These are phyloP conservation scores for Neodiprion virginianus DNA, from an alignment of 1,140 invertebrate genomes.

Conservation along the genomic window DNA sequence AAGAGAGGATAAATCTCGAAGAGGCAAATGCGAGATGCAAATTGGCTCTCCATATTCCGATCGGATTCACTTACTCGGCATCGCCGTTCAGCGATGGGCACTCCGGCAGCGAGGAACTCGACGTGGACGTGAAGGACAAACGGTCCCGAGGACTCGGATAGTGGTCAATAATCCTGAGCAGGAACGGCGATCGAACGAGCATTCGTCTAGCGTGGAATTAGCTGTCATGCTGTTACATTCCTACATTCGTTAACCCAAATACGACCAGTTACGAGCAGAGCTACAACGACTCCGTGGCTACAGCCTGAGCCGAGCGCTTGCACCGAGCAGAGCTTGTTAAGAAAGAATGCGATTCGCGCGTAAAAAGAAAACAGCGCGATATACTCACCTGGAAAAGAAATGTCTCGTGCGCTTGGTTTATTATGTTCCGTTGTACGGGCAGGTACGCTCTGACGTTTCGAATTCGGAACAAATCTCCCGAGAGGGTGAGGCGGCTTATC, in stretches of 20 bases:
- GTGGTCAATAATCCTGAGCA: slow-evolving; percentile 13
- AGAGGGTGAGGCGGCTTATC: no score
- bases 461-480: no score
- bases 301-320: neutral
- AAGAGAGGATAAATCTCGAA: slow-evolving; percentile 13
- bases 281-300: slow-evolving; percentile 13
- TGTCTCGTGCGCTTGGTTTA: neutral
- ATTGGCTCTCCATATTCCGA: slow-evolving; percentile 6
- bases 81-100: neutral
- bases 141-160: neutral
- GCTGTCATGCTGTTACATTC: slow-evolving; percentile 48
- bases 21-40: slow-evolving; percentile 16
- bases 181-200: slow-evolving; percentile 1
- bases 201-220: slow-evolving; percentile 33
- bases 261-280: slow-evolving; percentile 33
- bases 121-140: slow-evolving; percentile 13
- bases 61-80: slow-evolving; percentile 18
- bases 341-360: slow-evolving; percentile 44
- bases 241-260: slow-evolving; percentile 57
- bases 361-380: neutral
- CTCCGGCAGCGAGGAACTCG: slow-evolving; percentile 1
- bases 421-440: neutral
- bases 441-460: no score
- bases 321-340: slow-evolving; percentile 46
- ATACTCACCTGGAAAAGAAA: neutral